Percentiles rank a stretch among this genome's conserved stretches.
Conservation (phyloP, 1,140 invertebrate species). For the Liolophura sinensis region DNA sequence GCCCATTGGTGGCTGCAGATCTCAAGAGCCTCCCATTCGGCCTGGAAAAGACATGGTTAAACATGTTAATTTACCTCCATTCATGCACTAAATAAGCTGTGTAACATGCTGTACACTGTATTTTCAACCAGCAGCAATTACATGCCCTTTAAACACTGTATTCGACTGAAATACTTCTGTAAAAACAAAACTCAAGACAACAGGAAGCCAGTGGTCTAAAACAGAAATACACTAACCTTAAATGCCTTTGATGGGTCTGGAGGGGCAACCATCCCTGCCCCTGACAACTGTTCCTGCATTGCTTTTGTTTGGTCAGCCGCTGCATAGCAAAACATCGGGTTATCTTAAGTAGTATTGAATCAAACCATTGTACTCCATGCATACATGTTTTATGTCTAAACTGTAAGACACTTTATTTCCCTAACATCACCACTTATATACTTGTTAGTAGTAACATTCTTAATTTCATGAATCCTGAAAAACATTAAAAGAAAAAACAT, state of each 20-base stretch:
- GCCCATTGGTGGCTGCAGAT: conserved; percentile 93
- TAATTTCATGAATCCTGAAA: too few relatives aligned
- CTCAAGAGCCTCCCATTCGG: conserved; percentile 98
- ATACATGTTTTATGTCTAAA: background rate
- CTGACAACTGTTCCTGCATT: conserved; percentile 98
- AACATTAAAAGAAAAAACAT: too few relatives aligned
- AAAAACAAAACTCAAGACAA: too few relatives aligned
- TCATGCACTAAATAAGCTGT: background rate
- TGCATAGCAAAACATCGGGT: conserved; percentile 14
- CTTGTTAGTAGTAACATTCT: too few relatives aligned
- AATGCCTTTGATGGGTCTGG: conserved; percentile 98
- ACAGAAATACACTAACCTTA: conserved; percentile 64
- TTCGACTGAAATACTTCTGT: too few relatives aligned
- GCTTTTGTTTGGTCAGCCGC: conserved; percentile 92
- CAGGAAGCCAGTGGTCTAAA: background rate
- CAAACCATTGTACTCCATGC: background rate
- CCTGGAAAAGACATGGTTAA: conserved; percentile 52
- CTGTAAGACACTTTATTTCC: background rate
- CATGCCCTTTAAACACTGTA: background rate
- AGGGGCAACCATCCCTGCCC: conserved; percentile 94
- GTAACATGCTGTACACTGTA: too few relatives aligned
- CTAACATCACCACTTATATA: too few relatives aligned
- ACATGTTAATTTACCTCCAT: background rate
- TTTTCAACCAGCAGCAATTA: background rate
- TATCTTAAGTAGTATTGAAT: background rate